Conservation (phyloP, 2,888 invertebrate genomes). For the Chromoteleia sp. region DNA sequence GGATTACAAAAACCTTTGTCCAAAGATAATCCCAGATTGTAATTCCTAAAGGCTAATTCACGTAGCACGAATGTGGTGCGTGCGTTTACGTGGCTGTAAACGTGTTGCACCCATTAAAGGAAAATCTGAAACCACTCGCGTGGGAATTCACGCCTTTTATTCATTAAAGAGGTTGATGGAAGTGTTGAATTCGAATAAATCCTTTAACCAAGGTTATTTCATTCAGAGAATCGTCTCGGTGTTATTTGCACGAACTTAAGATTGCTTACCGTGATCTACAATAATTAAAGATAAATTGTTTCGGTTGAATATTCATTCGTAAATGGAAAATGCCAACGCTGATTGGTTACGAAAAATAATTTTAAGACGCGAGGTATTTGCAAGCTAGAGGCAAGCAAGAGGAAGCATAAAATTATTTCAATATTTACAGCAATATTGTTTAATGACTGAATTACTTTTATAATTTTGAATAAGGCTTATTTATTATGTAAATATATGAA, state of each 20-base stretch:
- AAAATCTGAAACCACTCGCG: conserved; percentile 70
- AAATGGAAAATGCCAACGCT: neutral
- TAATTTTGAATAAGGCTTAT: too few species aligned
- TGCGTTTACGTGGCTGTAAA: conserved; percentile 66
- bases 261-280: neutral
- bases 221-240: conserved; percentile 15
- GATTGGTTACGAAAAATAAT: too few species aligned
- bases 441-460: neutral
- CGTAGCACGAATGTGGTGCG: conserved; percentile 61
- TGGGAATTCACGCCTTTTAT: conserved; percentile 71
- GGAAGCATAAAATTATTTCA: too few species aligned
- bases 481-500: too few species aligned
- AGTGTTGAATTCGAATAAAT: conserved; percentile 46
- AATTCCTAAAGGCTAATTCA: conserved; percentile 72
- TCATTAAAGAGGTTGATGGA: conserved; percentile 50
- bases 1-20: conserved; percentile 73
- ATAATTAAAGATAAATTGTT: conserved; percentile 9
- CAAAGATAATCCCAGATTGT: conserved; percentile 69
- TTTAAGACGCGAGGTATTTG: too few species aligned
- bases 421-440: too few species aligned
- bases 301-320: conserved; percentile 5
- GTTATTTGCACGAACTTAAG: conserved; percentile 20
- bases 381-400: too few species aligned
- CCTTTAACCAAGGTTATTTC: conserved; percentile 31
- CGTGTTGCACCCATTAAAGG: conserved; percentile 66